phyloP scores from a whole-genome alignment of 2,113 vertebrate genomes.

The Anolis sagrei region DNA sequence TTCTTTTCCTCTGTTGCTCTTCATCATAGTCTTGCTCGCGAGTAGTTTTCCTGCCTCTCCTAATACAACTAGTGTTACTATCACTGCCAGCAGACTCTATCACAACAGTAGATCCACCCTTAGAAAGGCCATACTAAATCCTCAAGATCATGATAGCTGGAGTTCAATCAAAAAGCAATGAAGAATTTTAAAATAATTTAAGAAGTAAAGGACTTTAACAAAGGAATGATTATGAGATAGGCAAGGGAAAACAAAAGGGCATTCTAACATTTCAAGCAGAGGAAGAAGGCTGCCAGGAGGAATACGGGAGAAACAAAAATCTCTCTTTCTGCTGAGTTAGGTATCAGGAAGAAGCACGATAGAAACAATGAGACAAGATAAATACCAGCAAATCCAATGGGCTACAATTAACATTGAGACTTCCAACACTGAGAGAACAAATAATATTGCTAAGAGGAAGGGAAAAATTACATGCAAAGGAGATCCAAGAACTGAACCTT shows the following conservation, averaged over 20 bases:
- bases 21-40: too few relatives aligned
- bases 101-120: too few relatives aligned
- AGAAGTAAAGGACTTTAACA: background rate
- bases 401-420: background rate
- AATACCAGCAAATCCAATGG: background rate
- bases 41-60: too few relatives aligned
- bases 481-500: background rate
- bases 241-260: background rate
- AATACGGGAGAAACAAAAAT: background rate
- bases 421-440: background rate
- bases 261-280: background rate
- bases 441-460: background rate
- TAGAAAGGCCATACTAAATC: too few relatives aligned
- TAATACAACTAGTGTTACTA: too few relatives aligned
- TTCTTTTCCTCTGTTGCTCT: too few relatives aligned
- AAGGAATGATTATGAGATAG: background rate
- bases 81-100: too few relatives aligned
- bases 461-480: background rate
- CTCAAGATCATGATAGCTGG: too few relatives aligned
- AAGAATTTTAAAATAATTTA: too few relatives aligned
- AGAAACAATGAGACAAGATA: background rate
- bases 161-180: too few relatives aligned
- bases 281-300: background rate
- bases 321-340: background rate
- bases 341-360: background rate